These are phyloP conservation scores for Siniperca chuatsi DNA, from an alignment of 2,113 vertebrate genomes.

Conservation along the genomic window DNA sequence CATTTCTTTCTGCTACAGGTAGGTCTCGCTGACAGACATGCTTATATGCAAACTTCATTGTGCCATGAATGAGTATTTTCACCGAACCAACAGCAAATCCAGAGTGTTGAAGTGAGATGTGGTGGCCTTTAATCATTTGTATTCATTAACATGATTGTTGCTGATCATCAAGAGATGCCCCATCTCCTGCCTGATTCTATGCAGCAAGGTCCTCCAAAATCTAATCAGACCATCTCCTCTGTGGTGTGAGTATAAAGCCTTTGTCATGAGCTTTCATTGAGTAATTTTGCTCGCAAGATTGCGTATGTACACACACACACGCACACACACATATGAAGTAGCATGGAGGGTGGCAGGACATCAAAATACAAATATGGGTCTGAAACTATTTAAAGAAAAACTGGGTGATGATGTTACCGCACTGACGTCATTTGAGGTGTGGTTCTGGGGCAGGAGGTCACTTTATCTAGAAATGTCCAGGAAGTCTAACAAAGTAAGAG, in stretches of 20 bases:
- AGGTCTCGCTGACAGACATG: conserved; percentile 44
- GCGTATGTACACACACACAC: no score
- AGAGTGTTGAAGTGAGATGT: neutral
- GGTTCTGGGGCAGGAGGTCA: no score
- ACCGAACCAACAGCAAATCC: neutral
- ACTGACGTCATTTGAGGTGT: no score
- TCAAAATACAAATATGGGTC: no score
- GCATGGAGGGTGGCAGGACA: no score
- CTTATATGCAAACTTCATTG: conserved; percentile 24
- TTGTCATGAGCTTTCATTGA: neutral
- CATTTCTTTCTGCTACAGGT: conserved; percentile 46
- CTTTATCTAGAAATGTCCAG: no score
- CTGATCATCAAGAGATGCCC: neutral
- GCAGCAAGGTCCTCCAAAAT: conserved; percentile 53
- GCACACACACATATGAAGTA: no score
- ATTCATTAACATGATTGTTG: neutral
- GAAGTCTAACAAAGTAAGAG: no score
- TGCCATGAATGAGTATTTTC: conserved; percentile 4
- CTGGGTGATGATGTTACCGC: no score
- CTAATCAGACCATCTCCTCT: conserved; percentile 43
- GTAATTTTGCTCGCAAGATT: neutral
- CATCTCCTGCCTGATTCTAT: conserved; percentile 26
- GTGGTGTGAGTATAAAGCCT: conserved; percentile 16
- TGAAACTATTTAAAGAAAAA: no score
- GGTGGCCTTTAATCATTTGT: neutral